Evolutionary conservation across 2,113 vertebrate species (phyloP).

Genomic region (Nycticorax nycticorax): DNA sequence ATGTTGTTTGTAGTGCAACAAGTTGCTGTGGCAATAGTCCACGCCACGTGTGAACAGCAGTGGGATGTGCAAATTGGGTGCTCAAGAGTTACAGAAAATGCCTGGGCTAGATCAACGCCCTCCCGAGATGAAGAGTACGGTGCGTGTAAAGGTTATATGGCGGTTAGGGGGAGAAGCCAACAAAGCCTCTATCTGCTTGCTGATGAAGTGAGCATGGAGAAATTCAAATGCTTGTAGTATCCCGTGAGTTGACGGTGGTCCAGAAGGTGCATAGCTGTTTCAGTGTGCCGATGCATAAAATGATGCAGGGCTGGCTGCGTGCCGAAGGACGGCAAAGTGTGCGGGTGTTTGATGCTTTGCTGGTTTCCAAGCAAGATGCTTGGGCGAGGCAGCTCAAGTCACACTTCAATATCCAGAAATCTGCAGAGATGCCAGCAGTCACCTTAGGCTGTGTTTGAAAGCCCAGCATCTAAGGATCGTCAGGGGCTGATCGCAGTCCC

Average conservation of each 20-base stretch:
- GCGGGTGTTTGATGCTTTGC: not conserved
- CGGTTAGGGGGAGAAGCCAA: too few relatives aligned
- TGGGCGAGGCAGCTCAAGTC: not conserved
- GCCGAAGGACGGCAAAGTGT: not conserved
- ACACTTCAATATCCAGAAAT: not conserved
- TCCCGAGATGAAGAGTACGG: not conserved
- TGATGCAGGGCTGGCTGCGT: not conserved
- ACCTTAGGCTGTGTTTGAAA: not conserved
- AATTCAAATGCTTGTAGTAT: not conserved
- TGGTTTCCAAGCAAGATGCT: not conserved
- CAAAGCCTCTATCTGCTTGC: not conserved
- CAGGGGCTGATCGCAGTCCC: not conserved
- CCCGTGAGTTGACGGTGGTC: not conserved
- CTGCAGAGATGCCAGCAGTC: not conserved
- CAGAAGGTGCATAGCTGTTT: not conserved
- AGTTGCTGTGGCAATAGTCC: not conserved
- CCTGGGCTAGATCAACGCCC: too few relatives aligned
- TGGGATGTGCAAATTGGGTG: not conserved
- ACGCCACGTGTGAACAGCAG: not conserved
- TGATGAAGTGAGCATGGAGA: not conserved
- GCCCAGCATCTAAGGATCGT: not conserved
- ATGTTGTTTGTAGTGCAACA: not conserved
- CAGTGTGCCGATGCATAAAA: not conserved
- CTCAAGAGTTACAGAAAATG: not conserved
- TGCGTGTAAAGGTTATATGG: too few relatives aligned